Evolutionary conservation across 2,888 invertebrate species (phyloP).

Genomic region (Salpingus planirostris): DNA sequence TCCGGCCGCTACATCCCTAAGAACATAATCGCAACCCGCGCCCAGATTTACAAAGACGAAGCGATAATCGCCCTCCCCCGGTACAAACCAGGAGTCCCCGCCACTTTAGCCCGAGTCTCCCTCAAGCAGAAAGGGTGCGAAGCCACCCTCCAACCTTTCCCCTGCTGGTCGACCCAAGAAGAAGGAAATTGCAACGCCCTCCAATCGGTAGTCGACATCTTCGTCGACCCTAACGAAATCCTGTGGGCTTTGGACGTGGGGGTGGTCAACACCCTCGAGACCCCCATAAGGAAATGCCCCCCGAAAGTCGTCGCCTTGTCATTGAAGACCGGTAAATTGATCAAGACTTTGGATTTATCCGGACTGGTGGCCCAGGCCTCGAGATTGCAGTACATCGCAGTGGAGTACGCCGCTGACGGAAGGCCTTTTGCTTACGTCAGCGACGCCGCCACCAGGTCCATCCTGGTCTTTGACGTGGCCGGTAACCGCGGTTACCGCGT

Average conservation of each 20-base stretch:
- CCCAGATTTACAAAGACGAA: constrained; percentile 48
- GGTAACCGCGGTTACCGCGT: constrained; percentile 55
- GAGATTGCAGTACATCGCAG: constrained; percentile 58
- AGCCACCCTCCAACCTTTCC: constrained; percentile 51
- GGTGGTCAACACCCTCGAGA: constrained; percentile 56
- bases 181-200: constrained; percentile 54
- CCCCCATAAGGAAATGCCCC: constrained; percentile 55
- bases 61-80: constrained; percentile 51
- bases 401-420: constrained; percentile 56
- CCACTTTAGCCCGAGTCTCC: constrained; percentile 52
- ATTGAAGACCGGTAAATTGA: constrained; percentile 44
- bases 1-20: constrained; percentile 49
- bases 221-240: constrained; percentile 52
- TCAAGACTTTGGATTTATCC: constrained; percentile 54
- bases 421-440: constrained; percentile 56
- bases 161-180: constrained; percentile 55
- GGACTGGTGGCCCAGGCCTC: constrained; percentile 50
- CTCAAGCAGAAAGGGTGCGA: constrained; percentile 43
- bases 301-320: constrained; percentile 50
- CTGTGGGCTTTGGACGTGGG: constrained; percentile 68
- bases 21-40: constrained; percentile 52
- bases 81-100: constrained; percentile 56
- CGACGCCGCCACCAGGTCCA: constrained; percentile 59
- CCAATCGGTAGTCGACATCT: constrained; percentile 62
- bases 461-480: constrained; percentile 58